Percentiles rank a stretch among this genome's conserved stretches.
These are phyloP conservation scores for Ispidina picta DNA, from an alignment of 2,797 vertebrate species.

Conservation along the genomic window DNA sequence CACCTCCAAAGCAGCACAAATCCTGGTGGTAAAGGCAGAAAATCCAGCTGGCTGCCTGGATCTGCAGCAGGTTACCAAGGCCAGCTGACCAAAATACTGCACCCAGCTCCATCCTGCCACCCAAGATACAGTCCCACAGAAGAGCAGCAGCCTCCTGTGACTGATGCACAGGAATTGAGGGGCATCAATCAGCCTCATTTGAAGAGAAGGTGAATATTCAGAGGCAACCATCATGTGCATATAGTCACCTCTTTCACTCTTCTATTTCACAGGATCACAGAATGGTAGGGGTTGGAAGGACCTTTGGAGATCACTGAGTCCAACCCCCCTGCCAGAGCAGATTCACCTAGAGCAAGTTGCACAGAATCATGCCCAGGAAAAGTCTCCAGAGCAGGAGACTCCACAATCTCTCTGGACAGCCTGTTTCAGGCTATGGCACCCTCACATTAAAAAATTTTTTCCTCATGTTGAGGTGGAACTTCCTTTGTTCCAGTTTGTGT, in stretches of 20 bases:
- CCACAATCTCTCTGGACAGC: background rate
- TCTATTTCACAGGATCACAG: background rate
- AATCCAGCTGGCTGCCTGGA: background rate
- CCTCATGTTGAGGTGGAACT: background rate
- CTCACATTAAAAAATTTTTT: background rate
- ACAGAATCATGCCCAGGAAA: background rate
- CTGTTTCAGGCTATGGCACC: background rate
- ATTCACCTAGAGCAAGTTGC: background rate
- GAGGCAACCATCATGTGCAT: background rate
- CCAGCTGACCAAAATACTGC: rapidly evolving
- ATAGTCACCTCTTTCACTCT: background rate
- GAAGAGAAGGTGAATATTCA: background rate
- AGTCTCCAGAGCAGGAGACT: background rate
- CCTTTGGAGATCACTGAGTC: background rate
- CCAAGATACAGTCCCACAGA: rapidly evolving
- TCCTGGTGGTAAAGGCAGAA: background rate
- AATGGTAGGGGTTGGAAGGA: background rate
- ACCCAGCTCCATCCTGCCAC: background rate
- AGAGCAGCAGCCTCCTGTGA: background rate
- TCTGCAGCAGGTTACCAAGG: background rate
- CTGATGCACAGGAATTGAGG: rapidly evolving
- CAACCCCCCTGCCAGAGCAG: background rate
- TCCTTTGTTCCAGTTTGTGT: background rate
- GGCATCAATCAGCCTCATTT: background rate
- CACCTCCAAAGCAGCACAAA: background rate